phyloP scores from a whole-genome alignment of 1,140 invertebrate species.

The Orchesella cincta region DNA sequence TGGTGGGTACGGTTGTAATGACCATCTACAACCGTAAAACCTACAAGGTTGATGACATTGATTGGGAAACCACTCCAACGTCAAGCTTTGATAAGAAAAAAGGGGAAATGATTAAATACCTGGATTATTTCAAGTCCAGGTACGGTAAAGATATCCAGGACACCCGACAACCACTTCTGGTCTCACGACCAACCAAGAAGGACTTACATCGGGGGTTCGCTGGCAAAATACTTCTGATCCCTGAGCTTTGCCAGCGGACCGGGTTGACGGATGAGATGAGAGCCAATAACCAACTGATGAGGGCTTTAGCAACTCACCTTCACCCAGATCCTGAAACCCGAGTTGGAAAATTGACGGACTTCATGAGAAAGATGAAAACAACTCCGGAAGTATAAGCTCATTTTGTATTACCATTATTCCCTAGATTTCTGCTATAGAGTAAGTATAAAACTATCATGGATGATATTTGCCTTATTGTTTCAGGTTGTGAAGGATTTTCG shows the following conservation, averaged over 20 bases:
- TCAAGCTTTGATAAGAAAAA: constrained; percentile 60
- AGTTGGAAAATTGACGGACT: constrained; percentile 48
- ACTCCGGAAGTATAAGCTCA: not conserved
- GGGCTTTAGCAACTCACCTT: constrained; percentile 53
- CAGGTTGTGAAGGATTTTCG: constrained; percentile 68
- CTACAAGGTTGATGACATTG: constrained; percentile 84
- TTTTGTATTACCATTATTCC: not conserved
- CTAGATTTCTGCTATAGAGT: not conserved
- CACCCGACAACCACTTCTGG: constrained; percentile 73
- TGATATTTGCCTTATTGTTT: not conserved
- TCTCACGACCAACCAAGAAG: constrained; percentile 59
- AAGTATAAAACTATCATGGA: not conserved
- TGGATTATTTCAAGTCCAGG: constrained; percentile 73
- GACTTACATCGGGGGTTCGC: constrained; percentile 28
- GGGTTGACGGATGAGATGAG: constrained; percentile 52
- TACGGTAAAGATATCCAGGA: constrained; percentile 73
- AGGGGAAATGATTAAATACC: constrained; percentile 63
- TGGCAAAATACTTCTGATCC: constrained; percentile 40
- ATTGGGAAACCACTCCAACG: constrained; percentile 65
- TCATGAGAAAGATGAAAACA: constrained; percentile 35
- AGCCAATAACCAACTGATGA: constrained; percentile 53
- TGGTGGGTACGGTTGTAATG: constrained; percentile 73
- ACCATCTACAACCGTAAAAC: constrained; percentile 90
- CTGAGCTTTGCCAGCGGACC: constrained; percentile 49
- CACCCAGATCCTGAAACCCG: constrained; percentile 57